Percentiles rank a stretch among this genome's conserved stretches.
Evolutionary conservation across 2,797 vertebrate genomes (phyloP).

Genomic region (Scolopax rusticola): DNA sequence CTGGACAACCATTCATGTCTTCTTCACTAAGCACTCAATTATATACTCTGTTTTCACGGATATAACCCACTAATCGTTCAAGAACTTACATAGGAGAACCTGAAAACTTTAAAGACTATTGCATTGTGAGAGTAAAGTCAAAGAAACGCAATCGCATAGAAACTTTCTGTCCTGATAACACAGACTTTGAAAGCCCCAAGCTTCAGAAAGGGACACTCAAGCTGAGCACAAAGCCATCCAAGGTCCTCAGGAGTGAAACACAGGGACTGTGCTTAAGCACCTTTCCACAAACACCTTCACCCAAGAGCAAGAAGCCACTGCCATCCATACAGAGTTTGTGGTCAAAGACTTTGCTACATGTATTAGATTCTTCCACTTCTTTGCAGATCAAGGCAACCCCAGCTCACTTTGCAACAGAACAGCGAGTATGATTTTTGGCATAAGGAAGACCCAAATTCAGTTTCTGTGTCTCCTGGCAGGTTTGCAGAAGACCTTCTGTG

Average conservation of each 20-base stretch:
- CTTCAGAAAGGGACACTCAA: neutral
- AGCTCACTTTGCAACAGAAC: neutral
- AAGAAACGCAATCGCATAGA: neutral
- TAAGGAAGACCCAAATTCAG: neutral
- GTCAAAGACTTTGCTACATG: neutral
- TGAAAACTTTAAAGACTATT: neutral
- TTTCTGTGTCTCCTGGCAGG: neutral
- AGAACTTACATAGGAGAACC: neutral
- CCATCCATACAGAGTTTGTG: neutral
- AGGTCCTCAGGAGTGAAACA: neutral
- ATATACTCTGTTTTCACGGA: neutral
- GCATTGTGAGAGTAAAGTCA: neutral
- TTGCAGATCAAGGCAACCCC: neutral
- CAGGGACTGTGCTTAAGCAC: neutral
- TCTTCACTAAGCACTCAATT: neutral
- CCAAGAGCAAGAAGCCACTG: neutral
- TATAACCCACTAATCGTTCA: neutral
- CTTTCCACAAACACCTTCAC: neutral
- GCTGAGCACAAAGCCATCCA: neutral
- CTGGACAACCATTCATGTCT: rapidly evolving
- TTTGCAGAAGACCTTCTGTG: neutral
- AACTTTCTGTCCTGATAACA: neutral
- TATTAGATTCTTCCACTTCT: neutral
- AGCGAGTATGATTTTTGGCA: rapidly evolving
- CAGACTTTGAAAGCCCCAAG: rapidly evolving